Base-by-base conservation (phyloP, 2,888 invertebrate genomes). In the Meghimatium bilineatum region DNA sequence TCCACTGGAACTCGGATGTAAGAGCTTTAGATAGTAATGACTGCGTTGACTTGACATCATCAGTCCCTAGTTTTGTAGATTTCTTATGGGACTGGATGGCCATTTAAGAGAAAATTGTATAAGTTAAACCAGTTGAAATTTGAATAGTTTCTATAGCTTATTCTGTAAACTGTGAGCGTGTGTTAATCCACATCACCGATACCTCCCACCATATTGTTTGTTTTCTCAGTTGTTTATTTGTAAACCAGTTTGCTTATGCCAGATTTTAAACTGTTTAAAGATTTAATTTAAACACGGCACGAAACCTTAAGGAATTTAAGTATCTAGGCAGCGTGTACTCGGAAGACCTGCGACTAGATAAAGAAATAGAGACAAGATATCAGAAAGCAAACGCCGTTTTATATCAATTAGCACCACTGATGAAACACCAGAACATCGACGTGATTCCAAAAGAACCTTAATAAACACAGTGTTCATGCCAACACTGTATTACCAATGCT, bases 21-120 rank as follows among this genome's bases (percentile, higher is more conserved):
- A 86, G 29, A n/a, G 85, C 85, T 69, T 86, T 86, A 23, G 84
- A 81, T 14, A 86, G 63, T 44, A 86, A 74, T 36, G 85, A 78
- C 34, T 75, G 82, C 23, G 10, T 32, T 20, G 75, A 26, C 26
- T 74, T 66, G 23, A 26, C 52, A n/a, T 71, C 75, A 26, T 82
- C 76, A 38, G n/a, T 17, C 29, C 38, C 66, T 56, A 36, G 3
- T 49, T 82, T 82, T 14, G 49, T 34, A 3, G 52, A 32, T 44
- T 82, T 82, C 44, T 82, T 82, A 23, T 34, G 20, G 2, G 74
- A 60, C n/a, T 69, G 80, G 49, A 32, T 69, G 5, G 69, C 80
- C 80, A 80, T 80, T 67, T 32, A 34, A 60, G 20, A 32, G n/a
- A n/a, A n/a, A n/a, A n/a, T n/a, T n/a, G n/a, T n/a, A n/a, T 12